phyloP scores from a whole-genome alignment of 2,888 invertebrate species.

The Parnassius glacialis region DNA sequence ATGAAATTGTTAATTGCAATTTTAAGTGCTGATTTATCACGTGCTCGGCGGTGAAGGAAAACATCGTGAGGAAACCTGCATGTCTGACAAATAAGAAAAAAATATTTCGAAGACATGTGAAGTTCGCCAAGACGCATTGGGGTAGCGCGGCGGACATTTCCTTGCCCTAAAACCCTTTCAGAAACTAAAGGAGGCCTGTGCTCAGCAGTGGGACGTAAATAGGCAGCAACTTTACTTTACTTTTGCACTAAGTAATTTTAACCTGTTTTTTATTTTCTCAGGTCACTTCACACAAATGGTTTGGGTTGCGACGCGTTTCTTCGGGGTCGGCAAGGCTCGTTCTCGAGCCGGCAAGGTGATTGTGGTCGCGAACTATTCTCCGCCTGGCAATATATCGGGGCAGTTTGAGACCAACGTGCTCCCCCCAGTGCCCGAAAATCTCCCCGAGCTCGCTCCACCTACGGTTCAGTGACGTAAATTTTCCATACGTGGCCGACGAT shows the following conservation, averaged over 20 bases:
- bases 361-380: conserved; percentile 92
- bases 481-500: conserved; percentile 68
- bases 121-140: too few relatives aligned
- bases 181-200: too few relatives aligned
- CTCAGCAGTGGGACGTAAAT: too few relatives aligned
- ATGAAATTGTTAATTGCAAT: too few relatives aligned
- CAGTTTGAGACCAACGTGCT: conserved; percentile 89
- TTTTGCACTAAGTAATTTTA: background rate
- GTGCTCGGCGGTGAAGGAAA: too few relatives aligned
- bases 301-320: conserved; percentile 87
- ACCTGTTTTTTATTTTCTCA: conserved; percentile 45
- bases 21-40: too few relatives aligned
- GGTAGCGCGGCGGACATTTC: too few relatives aligned
- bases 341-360: conserved; percentile 89
- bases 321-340: conserved; percentile 91
- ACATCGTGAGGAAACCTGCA: too few relatives aligned
- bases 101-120: too few relatives aligned
- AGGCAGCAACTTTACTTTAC: too few relatives aligned
- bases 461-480: conserved; percentile 68
- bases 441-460: conserved; percentile 62
- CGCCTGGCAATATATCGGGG: conserved; percentile 89
- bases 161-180: too few relatives aligned
- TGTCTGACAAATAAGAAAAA: too few relatives aligned
- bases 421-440: conserved; percentile 84
- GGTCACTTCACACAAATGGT: conserved; percentile 94